Base-by-base conservation (phyloP, 2,888 invertebrate genomes). In the Vanessa cardui region DNA sequence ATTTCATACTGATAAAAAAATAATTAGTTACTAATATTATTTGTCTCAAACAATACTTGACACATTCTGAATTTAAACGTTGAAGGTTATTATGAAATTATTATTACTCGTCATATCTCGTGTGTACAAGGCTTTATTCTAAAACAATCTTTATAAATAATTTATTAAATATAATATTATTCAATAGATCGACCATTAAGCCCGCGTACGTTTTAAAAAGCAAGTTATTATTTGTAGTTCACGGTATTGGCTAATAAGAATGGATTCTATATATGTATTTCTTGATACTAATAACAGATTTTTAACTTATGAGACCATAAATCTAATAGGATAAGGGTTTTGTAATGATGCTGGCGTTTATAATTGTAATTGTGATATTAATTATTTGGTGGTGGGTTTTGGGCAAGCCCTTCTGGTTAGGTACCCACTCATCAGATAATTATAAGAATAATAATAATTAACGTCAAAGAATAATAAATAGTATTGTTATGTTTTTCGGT, bases 121-220 rank as follows among this genome's bases (percentile, higher is more conserved):
- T 69, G 69, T 66, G 33, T 20, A 47, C 59, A 60, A 49, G 44
- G 49, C 44, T 62, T 66, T 69, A 66, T 56, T 45, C 31, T 61
- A 45, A n/a, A 66, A 58, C 58, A 66, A 58, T 61, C 61, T 50
- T 21, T 64, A 70, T 64, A 66, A 70, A 66, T 70, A 39, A 64
- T 68, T 68, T 70, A 65, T 68, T 70, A 68, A 67, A 67, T 62
- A 62, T 64, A 67, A 68, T 64, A 61, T 64, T 45, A 71, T 65
- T 67, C 67, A 69, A 71, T 58, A 69, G 64, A 49, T 45, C 66
- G 59, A 63, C 66, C 58, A 65, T 73, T 73, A 71, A 49, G 31
- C 54, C 21, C 56, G 39, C 50, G 21, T 58, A 39, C 39, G 63
- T 68, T 65, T 50, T 49, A 56, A 70, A 67, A 64, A 60, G 54